Evolutionary conservation across 2,888 invertebrate genomes (phyloP).

Genomic region (Apotomis turbidana): DNA sequence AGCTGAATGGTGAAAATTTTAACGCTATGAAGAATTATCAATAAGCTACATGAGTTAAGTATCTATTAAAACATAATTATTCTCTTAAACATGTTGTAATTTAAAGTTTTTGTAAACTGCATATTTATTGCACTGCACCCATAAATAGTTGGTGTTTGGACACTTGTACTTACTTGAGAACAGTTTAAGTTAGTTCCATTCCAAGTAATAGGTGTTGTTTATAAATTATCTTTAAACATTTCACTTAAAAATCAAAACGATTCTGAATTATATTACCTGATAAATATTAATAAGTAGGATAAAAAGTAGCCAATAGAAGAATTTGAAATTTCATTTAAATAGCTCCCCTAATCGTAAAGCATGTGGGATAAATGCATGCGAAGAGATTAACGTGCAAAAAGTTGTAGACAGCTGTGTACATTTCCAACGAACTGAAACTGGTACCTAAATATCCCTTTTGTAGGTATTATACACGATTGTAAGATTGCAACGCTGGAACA

Average conservation of each 20-base stretch:
- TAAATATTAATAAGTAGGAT: slow-evolving; percentile 38
- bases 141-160: slow-evolving; percentile 47
- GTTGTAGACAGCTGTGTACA: slow-evolving; percentile 65
- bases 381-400: slow-evolving; percentile 76
- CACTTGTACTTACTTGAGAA: slow-evolving; percentile 15
- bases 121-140: slow-evolving; percentile 72
- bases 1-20: slow-evolving; percentile 64
- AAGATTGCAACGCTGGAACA: slow-evolving; percentile 54
- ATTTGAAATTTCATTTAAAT: slow-evolving; percentile 62
- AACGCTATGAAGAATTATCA: slow-evolving; percentile 50
- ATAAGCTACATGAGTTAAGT: slow-evolving; percentile 47
- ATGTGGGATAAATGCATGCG: slow-evolving; percentile 74
- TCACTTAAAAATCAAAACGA: slow-evolving; percentile 39
- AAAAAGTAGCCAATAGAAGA: slow-evolving; percentile 75
- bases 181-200: slow-evolving; percentile 22
- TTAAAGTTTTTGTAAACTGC: slow-evolving; percentile 29
- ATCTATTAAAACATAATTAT: slow-evolving; percentile 40
- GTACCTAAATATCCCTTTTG: slow-evolving; percentile 45
- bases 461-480: slow-evolving; percentile 47
- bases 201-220: slow-evolving; percentile 22
- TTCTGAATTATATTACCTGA: slow-evolving; percentile 33
- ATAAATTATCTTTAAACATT: slow-evolving; percentile 20
- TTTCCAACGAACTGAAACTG: slow-evolving; percentile 50
- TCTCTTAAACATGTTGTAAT: slow-evolving; percentile 28
- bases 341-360: slow-evolving; percentile 73